These are phyloP conservation scores for Chelonus formosanus DNA, from an alignment of 2,888 invertebrate species.

Conservation along the genomic window DNA sequence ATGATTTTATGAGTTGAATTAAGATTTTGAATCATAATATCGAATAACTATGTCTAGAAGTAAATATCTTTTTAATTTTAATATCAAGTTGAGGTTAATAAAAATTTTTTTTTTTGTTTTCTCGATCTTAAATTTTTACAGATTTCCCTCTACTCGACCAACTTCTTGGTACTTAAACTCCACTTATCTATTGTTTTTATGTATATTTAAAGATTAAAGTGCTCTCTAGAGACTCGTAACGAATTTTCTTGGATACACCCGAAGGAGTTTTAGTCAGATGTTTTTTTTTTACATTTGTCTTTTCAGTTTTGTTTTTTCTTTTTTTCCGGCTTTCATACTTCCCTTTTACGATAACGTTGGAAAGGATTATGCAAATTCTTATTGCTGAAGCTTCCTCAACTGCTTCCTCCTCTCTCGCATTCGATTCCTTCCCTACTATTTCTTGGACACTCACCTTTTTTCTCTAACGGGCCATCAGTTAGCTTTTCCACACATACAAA, in stretches of 20 bases:
- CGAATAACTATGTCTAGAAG: too few species aligned
- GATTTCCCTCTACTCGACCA: background rate
- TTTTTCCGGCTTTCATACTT: background rate
- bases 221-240: slow-evolving; percentile 15
- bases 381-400: slow-evolving; percentile 7
- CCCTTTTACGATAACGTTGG: slow-evolving; percentile 1
- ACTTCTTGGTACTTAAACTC: background rate
- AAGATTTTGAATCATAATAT: too few species aligned
- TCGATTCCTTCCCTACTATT: background rate
- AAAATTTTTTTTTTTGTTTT: too few species aligned
- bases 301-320: background rate
- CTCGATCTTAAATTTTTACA: too few species aligned
- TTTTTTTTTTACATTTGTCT: slow-evolving; percentile 12
- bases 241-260: slow-evolving; percentile 11
- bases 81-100: too few species aligned
- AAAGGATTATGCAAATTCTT: slow-evolving; percentile 25
- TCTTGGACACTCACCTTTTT: background rate
- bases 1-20: too few species aligned
- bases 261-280: slow-evolving; percentile 3
- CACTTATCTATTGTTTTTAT: slow-evolving; percentile 19
- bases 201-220: slow-evolving; percentile 5
- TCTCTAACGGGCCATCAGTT: slow-evolving; percentile 4
- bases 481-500: background rate
- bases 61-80: too few species aligned
- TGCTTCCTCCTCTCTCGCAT: background rate